These are phyloP conservation scores for Trematomus bernacchii DNA, from an alignment of 2,797 vertebrate species.

Conservation along the genomic window DNA sequence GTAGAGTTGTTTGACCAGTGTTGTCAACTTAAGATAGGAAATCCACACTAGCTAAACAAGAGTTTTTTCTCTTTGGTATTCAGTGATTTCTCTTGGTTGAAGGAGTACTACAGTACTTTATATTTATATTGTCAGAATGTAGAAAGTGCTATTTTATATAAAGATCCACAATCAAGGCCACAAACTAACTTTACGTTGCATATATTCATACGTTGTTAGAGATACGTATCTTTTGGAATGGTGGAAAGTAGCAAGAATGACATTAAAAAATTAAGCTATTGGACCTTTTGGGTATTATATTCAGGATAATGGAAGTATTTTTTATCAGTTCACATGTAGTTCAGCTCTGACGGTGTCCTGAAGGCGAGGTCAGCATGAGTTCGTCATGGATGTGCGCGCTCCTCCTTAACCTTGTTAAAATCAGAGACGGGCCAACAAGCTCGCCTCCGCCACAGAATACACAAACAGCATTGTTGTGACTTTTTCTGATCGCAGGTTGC, in stretches of 20 bases:
- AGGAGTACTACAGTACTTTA: background rate
- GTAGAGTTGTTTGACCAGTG: background rate
- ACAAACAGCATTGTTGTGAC: constrained; percentile 67
- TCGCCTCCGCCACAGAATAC: constrained; percentile 46
- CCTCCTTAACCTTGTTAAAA: constrained; percentile 50
- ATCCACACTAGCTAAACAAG: background rate
- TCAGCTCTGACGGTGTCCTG: constrained; percentile 29
- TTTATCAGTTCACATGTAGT: constrained; percentile 24
- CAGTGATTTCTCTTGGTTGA: background rate
- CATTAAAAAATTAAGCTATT: background rate
- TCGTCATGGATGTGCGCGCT: constrained; percentile 43
- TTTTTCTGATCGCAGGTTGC: constrained; percentile 46
- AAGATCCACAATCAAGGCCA: background rate
- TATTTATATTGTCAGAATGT: background rate
- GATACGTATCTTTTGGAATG: background rate
- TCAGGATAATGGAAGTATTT: constrained; percentile 3
- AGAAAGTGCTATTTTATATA: background rate
- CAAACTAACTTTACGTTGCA: background rate
- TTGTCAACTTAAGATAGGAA: background rate
- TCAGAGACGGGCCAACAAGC: constrained; percentile 35
- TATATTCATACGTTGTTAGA: too few relatives aligned
- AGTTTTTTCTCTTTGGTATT: background rate
- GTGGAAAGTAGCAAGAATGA: background rate
- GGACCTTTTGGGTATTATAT: background rate
- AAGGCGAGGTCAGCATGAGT: constrained; percentile 44